Conservation (phyloP, 2,888 invertebrate species). For the Mimas tiliae region DNA sequence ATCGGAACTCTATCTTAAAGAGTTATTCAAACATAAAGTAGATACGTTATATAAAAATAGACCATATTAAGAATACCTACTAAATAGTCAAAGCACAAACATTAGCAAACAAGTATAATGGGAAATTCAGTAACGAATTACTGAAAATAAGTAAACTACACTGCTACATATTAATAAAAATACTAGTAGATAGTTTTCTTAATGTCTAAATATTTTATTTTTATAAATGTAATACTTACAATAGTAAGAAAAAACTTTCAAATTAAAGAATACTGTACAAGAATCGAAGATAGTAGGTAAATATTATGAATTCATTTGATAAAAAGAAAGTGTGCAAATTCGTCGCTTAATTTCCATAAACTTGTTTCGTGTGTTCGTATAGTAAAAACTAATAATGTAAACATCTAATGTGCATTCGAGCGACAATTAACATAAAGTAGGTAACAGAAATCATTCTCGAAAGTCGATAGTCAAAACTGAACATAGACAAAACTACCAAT, state of each 20-base stretch:
- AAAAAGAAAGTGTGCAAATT: background rate
- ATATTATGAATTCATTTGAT: background rate
- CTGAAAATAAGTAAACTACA: background rate
- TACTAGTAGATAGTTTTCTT: no score
- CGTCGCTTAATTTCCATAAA: conserved; percentile 13
- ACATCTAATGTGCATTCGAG: conserved; percentile 23
- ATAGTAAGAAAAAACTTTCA: no score
- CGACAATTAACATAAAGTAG: conserved; percentile 9
- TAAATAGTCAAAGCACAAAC: background rate
- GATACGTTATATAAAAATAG: background rate
- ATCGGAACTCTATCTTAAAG: background rate
- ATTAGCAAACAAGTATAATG: background rate
- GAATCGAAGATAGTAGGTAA: no score
- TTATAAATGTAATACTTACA: no score
- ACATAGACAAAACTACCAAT: background rate
- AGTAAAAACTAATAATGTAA: background rate
- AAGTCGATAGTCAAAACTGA: background rate
- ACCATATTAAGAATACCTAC: background rate
- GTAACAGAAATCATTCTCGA: conserved; percentile 27
- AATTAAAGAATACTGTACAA: no score
- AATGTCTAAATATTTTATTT: no score
- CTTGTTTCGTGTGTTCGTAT: background rate
- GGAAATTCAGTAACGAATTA: background rate
- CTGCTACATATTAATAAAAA: no score
- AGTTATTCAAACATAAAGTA: background rate